phyloP scores from a whole-genome alignment of 1,140 invertebrate genomes.

The Oncopodura yosiiana region DNA sequence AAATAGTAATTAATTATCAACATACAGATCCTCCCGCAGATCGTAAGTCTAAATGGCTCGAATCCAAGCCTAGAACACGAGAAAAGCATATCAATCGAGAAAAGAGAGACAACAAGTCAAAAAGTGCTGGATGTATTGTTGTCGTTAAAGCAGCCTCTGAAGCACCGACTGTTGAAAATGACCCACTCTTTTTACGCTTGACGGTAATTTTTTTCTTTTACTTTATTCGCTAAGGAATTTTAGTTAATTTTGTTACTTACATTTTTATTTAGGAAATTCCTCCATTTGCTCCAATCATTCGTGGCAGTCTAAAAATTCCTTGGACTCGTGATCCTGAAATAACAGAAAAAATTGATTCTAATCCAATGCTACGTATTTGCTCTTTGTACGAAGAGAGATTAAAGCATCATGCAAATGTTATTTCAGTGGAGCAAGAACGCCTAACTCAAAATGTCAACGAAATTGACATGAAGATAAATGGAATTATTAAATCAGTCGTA shows the following conservation, averaged over 20 bases:
- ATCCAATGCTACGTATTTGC: constrained; percentile 51
- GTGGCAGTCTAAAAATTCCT: constrained; percentile 74
- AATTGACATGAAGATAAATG: constrained; percentile 60
- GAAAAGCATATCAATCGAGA: constrained; percentile 33
- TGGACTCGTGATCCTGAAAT: constrained; percentile 77
- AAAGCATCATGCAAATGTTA: constrained; percentile 54
- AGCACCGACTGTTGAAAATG: constrained; percentile 55
- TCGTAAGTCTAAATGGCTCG: constrained; percentile 28
- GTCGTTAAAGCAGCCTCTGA: constrained; percentile 65
- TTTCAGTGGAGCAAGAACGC: constrained; percentile 61
- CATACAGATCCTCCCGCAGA: constrained; percentile 26
- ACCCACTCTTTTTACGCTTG: constrained; percentile 67
- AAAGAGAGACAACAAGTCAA: constrained; percentile 32
- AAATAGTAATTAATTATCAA: not conserved
- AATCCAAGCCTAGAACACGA: constrained; percentile 24
- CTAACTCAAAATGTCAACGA: constrained; percentile 62
- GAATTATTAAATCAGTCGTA: constrained; percentile 55
- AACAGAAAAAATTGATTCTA: constrained; percentile 64
- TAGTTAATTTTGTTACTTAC: constrained; percentile 5
- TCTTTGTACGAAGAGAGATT: constrained; percentile 67
- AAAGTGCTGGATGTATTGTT: constrained; percentile 54
- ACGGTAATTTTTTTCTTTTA: constrained; percentile 43
- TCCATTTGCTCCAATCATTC: constrained; percentile 84
- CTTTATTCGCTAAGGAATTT: not conserved
- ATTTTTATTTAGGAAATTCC: constrained; percentile 58